Conservation (phyloP, 2,888 invertebrate species). For the Machimus rusticus region DNA sequence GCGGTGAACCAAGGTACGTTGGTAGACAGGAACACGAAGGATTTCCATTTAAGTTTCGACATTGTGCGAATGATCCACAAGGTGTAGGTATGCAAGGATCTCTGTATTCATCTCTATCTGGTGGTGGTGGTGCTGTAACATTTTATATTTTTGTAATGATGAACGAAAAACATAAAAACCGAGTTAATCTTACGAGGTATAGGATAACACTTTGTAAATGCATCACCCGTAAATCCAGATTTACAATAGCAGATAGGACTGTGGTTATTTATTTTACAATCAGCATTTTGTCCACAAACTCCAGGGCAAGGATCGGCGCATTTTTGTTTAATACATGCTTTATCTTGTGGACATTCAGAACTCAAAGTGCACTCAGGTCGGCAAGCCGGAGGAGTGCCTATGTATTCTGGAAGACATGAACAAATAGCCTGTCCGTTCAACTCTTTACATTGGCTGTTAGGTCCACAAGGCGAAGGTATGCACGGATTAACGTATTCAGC, state of each 20-base stretch:
- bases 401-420: constrained; percentile 68
- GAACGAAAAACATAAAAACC: background rate
- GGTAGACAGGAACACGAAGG: constrained; percentile 74
- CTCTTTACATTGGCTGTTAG: constrained; percentile 71
- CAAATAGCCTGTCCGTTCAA: constrained; percentile 69
- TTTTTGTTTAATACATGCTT: constrained; percentile 71
- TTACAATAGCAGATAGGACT: constrained; percentile 79
- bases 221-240: constrained; percentile 75
- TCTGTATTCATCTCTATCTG: constrained; percentile 56
- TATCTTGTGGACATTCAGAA: constrained; percentile 69
- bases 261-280: constrained; percentile 77
- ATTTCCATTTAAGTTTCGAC: constrained; percentile 66
- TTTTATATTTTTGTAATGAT: background rate
- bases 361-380: constrained; percentile 73
- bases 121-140: constrained; percentile 54
- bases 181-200: constrained; percentile 58
- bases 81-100: constrained; percentile 71
- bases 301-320: constrained; percentile 72
- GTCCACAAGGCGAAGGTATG: constrained; percentile 72
- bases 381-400: constrained; percentile 72
- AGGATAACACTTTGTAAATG: constrained; percentile 71
- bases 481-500: constrained; percentile 67
- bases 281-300: constrained; percentile 70
- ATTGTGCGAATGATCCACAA: constrained; percentile 70
- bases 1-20: constrained; percentile 75